These are phyloP conservation scores for Aphelocoma coerulescens DNA, from an alignment of 2,113 vertebrate genomes.

Conservation along the genomic window DNA sequence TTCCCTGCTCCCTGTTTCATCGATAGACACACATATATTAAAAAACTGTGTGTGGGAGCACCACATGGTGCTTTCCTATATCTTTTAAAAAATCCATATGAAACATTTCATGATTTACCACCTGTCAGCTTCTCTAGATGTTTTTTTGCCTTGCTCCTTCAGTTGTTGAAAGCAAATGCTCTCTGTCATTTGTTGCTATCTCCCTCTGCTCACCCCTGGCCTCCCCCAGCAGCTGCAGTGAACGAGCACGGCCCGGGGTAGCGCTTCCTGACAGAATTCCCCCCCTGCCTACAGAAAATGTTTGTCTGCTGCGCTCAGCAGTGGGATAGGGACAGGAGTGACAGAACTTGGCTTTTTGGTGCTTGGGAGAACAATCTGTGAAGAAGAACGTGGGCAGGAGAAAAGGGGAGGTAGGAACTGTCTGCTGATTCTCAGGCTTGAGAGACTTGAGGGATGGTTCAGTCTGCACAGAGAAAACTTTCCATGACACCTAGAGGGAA, in stretches of 20 bases:
- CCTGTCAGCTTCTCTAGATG: neutral
- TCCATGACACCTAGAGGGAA: neutral
- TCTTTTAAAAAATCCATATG: neutral
- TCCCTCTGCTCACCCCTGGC: neutral
- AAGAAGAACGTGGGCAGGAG: neutral
- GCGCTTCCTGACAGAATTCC: neutral
- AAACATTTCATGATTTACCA: conserved; percentile 19
- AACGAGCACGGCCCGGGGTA: accelerated
- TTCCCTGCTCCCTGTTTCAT: neutral
- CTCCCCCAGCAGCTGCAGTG: neutral
- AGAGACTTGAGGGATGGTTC: conserved; percentile 3
- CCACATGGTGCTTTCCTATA: conserved; percentile 30
- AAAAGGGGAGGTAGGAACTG: neutral
- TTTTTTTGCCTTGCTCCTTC: neutral
- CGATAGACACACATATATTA: conserved; percentile 24
- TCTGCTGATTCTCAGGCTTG: neutral
- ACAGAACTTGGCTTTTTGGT: neutral
- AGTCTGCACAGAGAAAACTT: neutral
- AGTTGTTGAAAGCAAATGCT: conserved; percentile 10
- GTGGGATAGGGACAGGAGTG: neutral
- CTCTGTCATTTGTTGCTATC: neutral
- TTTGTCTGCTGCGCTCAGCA: neutral
- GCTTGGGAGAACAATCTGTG: neutral
- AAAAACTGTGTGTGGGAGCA: conserved; percentile 13
- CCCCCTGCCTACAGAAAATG: neutral